Evolutionary conservation across 2,113 vertebrate species (phyloP).

Genomic region (Ophthalmolycus amberensis): DNA sequence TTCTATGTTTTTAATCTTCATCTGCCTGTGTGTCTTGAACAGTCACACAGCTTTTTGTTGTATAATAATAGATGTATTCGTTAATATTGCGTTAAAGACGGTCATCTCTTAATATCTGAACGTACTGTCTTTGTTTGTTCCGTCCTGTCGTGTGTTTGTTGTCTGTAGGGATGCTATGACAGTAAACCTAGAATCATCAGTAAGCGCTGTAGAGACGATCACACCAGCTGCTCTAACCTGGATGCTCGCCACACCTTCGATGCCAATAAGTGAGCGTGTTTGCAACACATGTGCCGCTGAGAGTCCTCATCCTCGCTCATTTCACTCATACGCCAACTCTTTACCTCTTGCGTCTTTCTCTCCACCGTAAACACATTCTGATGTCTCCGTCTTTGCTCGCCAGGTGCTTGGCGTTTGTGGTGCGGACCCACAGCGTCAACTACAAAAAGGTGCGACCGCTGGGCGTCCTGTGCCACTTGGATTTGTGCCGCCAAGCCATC

Average conservation of each 20-base stretch:
- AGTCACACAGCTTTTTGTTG: background rate
- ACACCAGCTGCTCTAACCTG: constrained; percentile 88
- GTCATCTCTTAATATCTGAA: background rate
- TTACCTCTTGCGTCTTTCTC: background rate
- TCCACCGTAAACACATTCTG: background rate
- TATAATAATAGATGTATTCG: background rate
- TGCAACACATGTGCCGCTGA: background rate
- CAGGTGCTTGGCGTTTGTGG: constrained; percentile 94
- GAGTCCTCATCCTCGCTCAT: background rate
- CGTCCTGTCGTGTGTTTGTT: background rate
- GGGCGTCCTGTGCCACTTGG: constrained; percentile 87
- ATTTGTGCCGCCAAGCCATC: constrained; percentile 89
- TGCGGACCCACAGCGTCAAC: constrained; percentile 86
- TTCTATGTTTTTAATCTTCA: background rate
- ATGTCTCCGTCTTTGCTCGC: background rate
- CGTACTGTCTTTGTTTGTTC: background rate
- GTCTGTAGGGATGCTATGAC: constrained; percentile 91
- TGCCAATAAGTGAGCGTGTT: constrained; percentile 90
- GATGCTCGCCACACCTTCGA: constrained; percentile 89
- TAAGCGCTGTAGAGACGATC: constrained; percentile 88
- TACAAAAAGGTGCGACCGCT: constrained; percentile 93
- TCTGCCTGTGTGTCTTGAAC: background rate
- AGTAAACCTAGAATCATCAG: constrained; percentile 94
- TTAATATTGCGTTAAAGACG: background rate
- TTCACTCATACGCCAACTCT: background rate